Evolutionary conservation across 2,113 vertebrate genomes (phyloP).

Genomic region (Rhea pennata): DNA sequence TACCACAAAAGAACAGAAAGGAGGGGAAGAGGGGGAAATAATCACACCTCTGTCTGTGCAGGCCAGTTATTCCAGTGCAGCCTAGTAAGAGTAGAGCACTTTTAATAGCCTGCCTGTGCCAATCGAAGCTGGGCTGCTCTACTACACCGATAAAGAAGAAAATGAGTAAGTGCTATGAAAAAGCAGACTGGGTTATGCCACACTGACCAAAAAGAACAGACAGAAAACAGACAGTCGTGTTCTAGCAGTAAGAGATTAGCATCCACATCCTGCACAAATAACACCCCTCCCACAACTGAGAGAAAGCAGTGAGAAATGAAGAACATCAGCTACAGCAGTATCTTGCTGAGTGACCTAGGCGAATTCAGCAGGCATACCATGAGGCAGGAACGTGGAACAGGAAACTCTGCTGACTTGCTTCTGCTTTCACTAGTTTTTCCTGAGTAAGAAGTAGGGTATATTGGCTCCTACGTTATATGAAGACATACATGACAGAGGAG

Average conservation of each 20-base stretch:
- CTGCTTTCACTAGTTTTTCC: too few species aligned
- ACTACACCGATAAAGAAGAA: background rate
- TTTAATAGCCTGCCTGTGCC: background rate
- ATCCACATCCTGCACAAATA: background rate
- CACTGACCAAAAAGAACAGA: background rate
- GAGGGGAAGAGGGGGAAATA: background rate
- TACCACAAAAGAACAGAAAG: background rate
- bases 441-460: too few species aligned
- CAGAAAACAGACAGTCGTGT: background rate
- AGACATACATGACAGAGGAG: too few species aligned
- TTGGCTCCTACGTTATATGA: too few species aligned
- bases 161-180: background rate
- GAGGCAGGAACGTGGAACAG: background rate
- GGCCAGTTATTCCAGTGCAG: background rate
- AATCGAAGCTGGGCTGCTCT: background rate
- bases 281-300: background rate
- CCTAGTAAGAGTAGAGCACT: background rate
- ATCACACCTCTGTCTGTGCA: background rate
- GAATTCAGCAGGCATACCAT: background rate
- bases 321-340: background rate
- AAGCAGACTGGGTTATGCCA: background rate
- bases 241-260: background rate
- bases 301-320: background rate
- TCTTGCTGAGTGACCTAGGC: background rate
- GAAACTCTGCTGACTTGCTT: background rate